Evolutionary conservation across 2,888 invertebrate genomes (phyloP).

Genomic region (Calliscelio sp.): DNA sequence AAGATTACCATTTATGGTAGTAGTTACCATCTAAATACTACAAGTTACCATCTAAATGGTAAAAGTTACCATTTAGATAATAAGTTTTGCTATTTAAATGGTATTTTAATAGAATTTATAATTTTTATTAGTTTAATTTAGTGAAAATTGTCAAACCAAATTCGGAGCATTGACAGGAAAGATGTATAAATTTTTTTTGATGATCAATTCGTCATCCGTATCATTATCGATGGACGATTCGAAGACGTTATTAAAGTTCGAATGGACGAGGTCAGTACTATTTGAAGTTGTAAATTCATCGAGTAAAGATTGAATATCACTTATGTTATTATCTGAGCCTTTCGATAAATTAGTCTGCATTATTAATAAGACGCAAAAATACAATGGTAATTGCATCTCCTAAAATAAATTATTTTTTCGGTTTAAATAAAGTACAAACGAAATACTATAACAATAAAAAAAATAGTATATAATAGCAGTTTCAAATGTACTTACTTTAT

Average conservation of each 20-base stretch:
- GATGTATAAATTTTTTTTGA: conserved; percentile 62
- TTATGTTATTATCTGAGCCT: conserved; percentile 42
- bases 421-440: too few species aligned
- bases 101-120: too few species aligned
- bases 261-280: conserved; percentile 35
- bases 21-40: too few species aligned
- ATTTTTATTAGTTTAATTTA: too few species aligned
- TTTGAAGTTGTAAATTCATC: conserved; percentile 47
- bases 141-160: conserved; percentile 60
- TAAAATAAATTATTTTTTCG: not conserved
- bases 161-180: conserved; percentile 67
- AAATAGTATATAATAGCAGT: too few species aligned
- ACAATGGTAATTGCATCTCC: conserved; percentile 25
- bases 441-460: too few species aligned
- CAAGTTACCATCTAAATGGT: too few species aligned
- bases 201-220: conserved; percentile 41
- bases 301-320: conserved; percentile 48
- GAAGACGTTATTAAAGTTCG: conserved; percentile 27
- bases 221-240: conserved; percentile 39
- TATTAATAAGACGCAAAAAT: conserved; percentile 31
- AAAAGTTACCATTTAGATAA: too few species aligned
- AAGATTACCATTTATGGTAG: too few species aligned
- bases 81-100: too few species aligned
- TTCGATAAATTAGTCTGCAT: conserved; percentile 28
- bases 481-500: too few species aligned